These are phyloP conservation scores for Lepidonotus clava DNA, from an alignment of 2,888 invertebrate species.

Conservation along the genomic window DNA sequence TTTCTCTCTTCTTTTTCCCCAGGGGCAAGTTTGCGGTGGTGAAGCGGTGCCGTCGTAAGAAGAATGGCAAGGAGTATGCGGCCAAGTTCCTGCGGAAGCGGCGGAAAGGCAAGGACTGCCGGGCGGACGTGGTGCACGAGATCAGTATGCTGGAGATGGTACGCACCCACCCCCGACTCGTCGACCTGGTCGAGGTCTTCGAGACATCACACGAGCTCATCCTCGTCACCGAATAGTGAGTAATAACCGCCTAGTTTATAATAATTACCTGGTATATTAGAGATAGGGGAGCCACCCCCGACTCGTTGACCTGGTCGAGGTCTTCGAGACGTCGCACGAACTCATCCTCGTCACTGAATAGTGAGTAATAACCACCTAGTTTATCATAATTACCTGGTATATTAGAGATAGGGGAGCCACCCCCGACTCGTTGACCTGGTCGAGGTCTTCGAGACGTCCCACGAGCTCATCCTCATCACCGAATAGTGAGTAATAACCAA, in stretches of 20 bases:
- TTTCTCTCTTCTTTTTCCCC: conserved; percentile 79
- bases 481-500: conserved; percentile 95
- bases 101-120: conserved; percentile 87
- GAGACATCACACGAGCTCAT: conserved; percentile 86
- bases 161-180: conserved; percentile 89
- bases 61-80: conserved; percentile 94
- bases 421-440: conserved; percentile 93
- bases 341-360: conserved; percentile 94
- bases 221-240: conserved; percentile 94
- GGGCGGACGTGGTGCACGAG: conserved; percentile 94
- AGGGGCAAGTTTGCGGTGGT: conserved; percentile 99
- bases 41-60: conserved; percentile 92
- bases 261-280: too few relatives aligned
- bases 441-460: conserved; percentile 89
- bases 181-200: conserved; percentile 94
- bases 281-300: conserved; percentile 89
- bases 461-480: conserved; percentile 90
- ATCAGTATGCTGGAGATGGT: conserved; percentile 94
- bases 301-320: conserved; percentile 94
- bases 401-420: conserved; percentile 89
- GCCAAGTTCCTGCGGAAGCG: conserved; percentile 95
- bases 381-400: too few relatives aligned
- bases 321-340: conserved; percentile 86
- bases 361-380: too few relatives aligned
- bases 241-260: too few relatives aligned